Base-by-base conservation (phyloP, 2,797 vertebrate species). In the Pachyuromys duprasi region DNA sequence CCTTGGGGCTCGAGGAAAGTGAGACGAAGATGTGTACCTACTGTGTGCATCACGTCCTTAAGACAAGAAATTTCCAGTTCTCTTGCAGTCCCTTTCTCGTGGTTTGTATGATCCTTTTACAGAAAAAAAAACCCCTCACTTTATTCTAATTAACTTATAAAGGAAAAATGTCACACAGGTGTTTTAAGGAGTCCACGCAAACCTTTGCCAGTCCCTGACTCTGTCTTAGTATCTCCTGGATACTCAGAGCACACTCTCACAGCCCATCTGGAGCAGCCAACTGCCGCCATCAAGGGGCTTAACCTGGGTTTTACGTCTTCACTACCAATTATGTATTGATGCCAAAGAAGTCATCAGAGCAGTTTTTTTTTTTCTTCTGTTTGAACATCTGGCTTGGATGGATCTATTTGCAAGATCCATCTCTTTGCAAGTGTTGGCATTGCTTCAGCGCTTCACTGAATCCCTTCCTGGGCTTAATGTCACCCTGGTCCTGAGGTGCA, bases 381-480 rank as follows among this genome's bases (percentile, higher is more conserved):
- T 15, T 53, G 55, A 81, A 89, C 63, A 76, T 72, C 97, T 87
- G 8, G 36, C 63, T 97, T 98, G 98, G 81, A 98, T 91, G 95
- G 98, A 96, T 92, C 98, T 99, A 36, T 99, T 49, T 49, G 49
- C 49, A 49, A 49, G 49, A 49, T 11, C 49, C 49, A 49, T 49
- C 49, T 49, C 8, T 49, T 99, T 76, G 99, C 97, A 86, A 99
- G 98, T 97, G 49, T 97, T 99, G 99, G 15, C 99, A 99, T 93
- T 99, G 99, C 98, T 99, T 99, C 92, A 99, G 99, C 33, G 99
- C 99, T 79, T 99, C 99, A 0, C 98, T 99, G 98, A 99, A 99
- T 88, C 99, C 99, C 97, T 99, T 99, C 0, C 99, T 99, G 49
- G 99, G 99, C 88, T 99, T 99, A 62, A 99, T 96, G 98, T 99